Base-by-base conservation (phyloP, 2,113 vertebrate species). In the Cheilinus undulatus region DNA sequence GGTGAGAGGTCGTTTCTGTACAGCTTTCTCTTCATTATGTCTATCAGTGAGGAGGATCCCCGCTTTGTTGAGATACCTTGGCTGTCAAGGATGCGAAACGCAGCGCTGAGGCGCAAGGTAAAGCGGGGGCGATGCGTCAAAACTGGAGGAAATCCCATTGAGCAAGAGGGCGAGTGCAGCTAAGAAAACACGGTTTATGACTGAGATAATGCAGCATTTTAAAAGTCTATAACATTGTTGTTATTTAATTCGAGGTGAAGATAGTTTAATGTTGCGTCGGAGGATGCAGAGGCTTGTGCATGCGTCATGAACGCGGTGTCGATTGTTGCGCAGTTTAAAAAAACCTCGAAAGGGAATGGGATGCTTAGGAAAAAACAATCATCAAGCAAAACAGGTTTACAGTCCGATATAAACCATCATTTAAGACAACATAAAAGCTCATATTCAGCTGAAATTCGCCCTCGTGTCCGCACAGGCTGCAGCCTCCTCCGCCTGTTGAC, bases 401-500 rank as follows among this genome's bases (percentile, higher is more conserved):
- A 27, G 61, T 3, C 28, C 36, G 50, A 20, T 17, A 42, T 28
- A 38, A 36, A 3, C 53, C 22, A 13, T 4, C 24, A 19, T n/a
- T 36, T 43, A 40, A 40, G 22, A 20, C 49, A 9, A 2, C 1
- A 11, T 19, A n/a, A 28, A 9, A 2, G 42, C 2, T 54, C 19
- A 11, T n/a, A n/a, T 27, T 3, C 26, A 22, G 34, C 50, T 20
- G 15, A 3, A 24, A 20, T 40, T 27, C 36, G 45, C 56, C 20
- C n/a, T 34, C 0, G 3, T 36, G 54, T 51, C 54, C 19, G 42
- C 45, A 28, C 27, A 10, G 40, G 24, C 32, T 54, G 49, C 73
- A 75, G 62, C 76, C 84, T 76, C 69, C 64, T 70, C 72, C 20
- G 67, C 22, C 68, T 23, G 72, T 24, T 80, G 87, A 89, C 82